phyloP scores from a whole-genome alignment of 2,888 invertebrate genomes.

The Stramonita haemastoma region DNA sequence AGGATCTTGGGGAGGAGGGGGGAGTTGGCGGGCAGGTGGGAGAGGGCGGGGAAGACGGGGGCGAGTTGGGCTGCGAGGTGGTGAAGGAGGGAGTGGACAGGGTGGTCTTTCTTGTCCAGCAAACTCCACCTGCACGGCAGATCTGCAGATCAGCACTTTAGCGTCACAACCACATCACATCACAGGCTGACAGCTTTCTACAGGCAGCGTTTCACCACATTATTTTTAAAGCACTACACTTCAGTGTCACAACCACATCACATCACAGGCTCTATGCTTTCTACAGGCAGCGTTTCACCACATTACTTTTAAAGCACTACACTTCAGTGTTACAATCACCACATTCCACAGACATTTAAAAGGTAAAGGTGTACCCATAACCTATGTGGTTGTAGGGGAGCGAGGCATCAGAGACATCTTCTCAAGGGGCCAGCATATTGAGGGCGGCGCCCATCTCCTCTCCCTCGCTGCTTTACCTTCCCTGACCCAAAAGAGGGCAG shows the following conservation, averaged over 20 bases:
- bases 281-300: background rate
- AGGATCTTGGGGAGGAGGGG: constrained; percentile 26
- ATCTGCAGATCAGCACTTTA: too few relatives aligned
- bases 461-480: too few relatives aligned
- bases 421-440: too few relatives aligned
- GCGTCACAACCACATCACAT: too few relatives aligned
- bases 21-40: constrained; percentile 10
- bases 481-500: too few relatives aligned
- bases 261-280: background rate
- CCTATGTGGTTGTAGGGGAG: too few relatives aligned
- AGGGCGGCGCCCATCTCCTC: too few relatives aligned
- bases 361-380: too few relatives aligned
- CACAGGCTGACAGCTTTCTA: background rate
- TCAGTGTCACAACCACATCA: background rate
- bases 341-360: too few relatives aligned
- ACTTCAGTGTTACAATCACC: background rate
- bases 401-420: too few relatives aligned
- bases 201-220: background rate
- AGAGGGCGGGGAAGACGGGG: background rate
- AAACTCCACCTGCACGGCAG: constrained; percentile 32
- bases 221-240: background rate
- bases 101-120: constrained; percentile 34
- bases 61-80: background rate
- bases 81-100: background rate
- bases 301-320: background rate